A percentile compares a stretch with the other conserved stretches of the same genome.
phyloP scores from a whole-genome alignment of 2,888 invertebrate species.

The Lasius fuliginosus region DNA sequence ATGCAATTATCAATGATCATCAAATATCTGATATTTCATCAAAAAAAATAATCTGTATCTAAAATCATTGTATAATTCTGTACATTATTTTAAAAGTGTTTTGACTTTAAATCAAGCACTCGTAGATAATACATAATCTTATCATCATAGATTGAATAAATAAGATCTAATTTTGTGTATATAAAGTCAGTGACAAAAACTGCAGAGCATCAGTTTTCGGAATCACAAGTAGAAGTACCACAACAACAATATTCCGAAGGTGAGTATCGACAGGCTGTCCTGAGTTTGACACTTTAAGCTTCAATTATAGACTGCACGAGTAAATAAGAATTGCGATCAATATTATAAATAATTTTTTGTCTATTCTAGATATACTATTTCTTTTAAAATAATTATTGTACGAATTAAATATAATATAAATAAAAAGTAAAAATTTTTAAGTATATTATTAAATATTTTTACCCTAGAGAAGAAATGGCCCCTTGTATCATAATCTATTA shows the following conservation, averaged over 20 bases:
- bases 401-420: not conserved
- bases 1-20: not conserved
- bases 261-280: not conserved
- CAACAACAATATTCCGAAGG: slow-evolving; percentile 8
- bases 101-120: slow-evolving; percentile 11
- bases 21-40: not conserved
- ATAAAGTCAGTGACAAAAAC: slow-evolving; percentile 34
- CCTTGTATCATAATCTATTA: not conserved
- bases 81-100: slow-evolving; percentile 14
- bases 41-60: not conserved
- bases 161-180: slow-evolving; percentile 37
- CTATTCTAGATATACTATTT: not conserved
- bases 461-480: not conserved
- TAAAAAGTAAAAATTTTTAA: not conserved
- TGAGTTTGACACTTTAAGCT: not conserved
- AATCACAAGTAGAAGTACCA: not conserved
- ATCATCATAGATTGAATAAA: slow-evolving; percentile 45
- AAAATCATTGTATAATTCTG: slow-evolving; percentile 11
- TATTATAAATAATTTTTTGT: not conserved
- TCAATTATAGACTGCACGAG: not conserved
- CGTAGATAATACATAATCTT: slow-evolving; percentile 54
- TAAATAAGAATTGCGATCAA: not conserved
- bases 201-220: slow-evolving; percentile 2
- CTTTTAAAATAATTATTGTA: not conserved
- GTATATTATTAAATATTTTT: not conserved